Evolutionary conservation across 2,113 vertebrate species (phyloP), one percentile per base, ranked within the genome.

Genomic region (Peucedramus taeniatus): DNA sequence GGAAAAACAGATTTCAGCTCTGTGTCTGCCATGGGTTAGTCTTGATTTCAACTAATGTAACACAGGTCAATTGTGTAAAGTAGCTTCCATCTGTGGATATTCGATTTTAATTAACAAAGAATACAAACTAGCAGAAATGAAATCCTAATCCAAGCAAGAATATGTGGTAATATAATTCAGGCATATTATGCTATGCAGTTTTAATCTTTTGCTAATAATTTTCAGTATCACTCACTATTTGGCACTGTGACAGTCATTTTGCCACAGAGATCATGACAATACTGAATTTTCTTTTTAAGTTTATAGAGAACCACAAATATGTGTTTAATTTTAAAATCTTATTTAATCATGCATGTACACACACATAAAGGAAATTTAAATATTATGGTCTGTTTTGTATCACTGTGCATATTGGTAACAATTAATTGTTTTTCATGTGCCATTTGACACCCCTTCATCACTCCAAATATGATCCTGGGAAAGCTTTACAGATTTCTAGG

Each of bases 21-120:
- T 40, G 44, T 69, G 82, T 68, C 40, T 91, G 81, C 40, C 37
- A 40, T 49, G 72, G 77, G 69, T 87, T 91, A 91, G 47, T 84
- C 53, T 68, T 84, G 42, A 82, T 71, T 94, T 94, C 80, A 92
- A 53, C 77, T 89, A 66, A 71, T 54, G 21, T 94, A 74, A 71
- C 71, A 74, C 10, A 44, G 95, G 93, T 94, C 91, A 94, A 68
- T 56, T 60, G n/a, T 40, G 84, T 40, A 91, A 94, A 94, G 57
- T 27, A 68, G 27, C 64, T 92, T 79, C 89, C 89, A 89, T 95
- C 91, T 94, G 91, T 78, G 81, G 59, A 79, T 94, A 87, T 96
- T 94, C 92, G 74, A 71, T 94, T 94, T 94, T 94, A 95, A 96
- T 97, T 92, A 94, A 35, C 69, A 84, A 94, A 81, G 71, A 66